phyloP scores from a whole-genome alignment of 2,888 invertebrate genomes.

The Pediacus dermestoides region DNA sequence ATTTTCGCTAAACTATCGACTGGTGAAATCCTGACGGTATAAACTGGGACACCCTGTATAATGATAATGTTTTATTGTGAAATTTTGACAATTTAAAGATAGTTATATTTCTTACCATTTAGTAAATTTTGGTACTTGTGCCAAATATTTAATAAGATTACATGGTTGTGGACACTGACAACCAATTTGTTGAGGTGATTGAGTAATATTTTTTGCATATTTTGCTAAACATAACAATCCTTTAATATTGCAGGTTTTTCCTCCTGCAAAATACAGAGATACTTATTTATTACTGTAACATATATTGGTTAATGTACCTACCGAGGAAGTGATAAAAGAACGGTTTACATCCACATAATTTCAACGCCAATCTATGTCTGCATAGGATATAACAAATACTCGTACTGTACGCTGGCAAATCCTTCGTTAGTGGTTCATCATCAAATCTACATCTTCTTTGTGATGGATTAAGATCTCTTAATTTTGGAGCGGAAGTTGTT shows the following conservation, averaged over 20 bases:
- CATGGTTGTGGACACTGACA: slow-evolving; percentile 52
- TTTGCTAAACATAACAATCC: slow-evolving; percentile 56
- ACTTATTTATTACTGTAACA: not conserved
- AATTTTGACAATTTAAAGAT: slow-evolving; percentile 1
- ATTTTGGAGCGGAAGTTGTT: slow-evolving; percentile 51
- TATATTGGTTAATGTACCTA: slow-evolving; percentile 33
- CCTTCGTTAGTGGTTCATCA: slow-evolving; percentile 49
- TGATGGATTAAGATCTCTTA: slow-evolving; percentile 49
- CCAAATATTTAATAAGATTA: slow-evolving; percentile 47
- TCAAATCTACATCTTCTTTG: slow-evolving; percentile 57
- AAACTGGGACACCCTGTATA: too few species aligned
- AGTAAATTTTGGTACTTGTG: slow-evolving; percentile 43
- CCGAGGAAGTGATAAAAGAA: slow-evolving; percentile 59
- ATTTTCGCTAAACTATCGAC: too few species aligned
- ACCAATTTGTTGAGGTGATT: slow-evolving; percentile 40
- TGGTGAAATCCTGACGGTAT: too few species aligned
- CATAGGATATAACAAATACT: slow-evolving; percentile 58
- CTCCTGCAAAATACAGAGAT: slow-evolving; percentile 41
- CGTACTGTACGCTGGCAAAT: slow-evolving; percentile 55
- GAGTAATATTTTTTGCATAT: slow-evolving; percentile 43
- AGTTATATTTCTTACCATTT: slow-evolving; percentile 43
- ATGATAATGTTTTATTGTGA: not conserved
- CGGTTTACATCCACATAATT: slow-evolving; percentile 58
- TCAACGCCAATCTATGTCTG: slow-evolving; percentile 51
- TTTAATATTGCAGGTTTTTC: slow-evolving; percentile 51